Evolutionary conservation across 2,797 vertebrate species (phyloP).

Genomic region (Syndactyla subalaris): DNA sequence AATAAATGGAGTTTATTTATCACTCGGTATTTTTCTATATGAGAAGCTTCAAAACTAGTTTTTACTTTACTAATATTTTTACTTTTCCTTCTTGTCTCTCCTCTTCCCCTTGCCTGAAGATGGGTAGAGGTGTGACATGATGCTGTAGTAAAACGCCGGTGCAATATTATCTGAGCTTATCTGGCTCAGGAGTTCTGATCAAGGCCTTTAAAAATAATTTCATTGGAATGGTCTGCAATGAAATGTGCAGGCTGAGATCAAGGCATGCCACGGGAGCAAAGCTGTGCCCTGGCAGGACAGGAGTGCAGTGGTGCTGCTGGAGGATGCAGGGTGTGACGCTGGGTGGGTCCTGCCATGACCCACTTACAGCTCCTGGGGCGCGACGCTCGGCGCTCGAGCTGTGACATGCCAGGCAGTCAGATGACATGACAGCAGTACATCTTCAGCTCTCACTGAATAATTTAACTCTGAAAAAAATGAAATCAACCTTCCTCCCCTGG

Average conservation of each 20-base stretch:
- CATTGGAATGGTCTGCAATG: not conserved
- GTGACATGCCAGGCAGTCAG: not conserved
- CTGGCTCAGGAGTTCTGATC: not conserved
- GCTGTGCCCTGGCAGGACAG: not conserved
- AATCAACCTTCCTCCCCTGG: not conserved
- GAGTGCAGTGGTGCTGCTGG: not conserved
- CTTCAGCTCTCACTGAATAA: slow-evolving; percentile 9
- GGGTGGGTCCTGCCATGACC: not conserved
- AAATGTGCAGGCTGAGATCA: not conserved
- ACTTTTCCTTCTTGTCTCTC: not conserved
- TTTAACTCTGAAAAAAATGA: not conserved
- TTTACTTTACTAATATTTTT: not conserved
- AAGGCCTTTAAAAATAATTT: not conserved
- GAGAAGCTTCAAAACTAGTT: not conserved
- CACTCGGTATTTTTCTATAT: not conserved
- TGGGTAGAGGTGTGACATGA: accelerated
- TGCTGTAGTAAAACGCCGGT: not conserved
- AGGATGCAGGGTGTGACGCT: accelerated
- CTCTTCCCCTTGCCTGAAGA: not conserved
- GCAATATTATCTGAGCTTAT: not conserved
- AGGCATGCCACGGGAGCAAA: not conserved
- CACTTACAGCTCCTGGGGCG: not conserved
- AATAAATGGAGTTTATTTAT: not conserved
- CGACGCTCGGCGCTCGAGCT: not conserved
- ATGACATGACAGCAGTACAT: not conserved